Percentiles rank a stretch among this genome's conserved stretches.
Evolutionary conservation across 2,888 invertebrate species (phyloP).

Genomic region (Ariolimax columbianus): DNA sequence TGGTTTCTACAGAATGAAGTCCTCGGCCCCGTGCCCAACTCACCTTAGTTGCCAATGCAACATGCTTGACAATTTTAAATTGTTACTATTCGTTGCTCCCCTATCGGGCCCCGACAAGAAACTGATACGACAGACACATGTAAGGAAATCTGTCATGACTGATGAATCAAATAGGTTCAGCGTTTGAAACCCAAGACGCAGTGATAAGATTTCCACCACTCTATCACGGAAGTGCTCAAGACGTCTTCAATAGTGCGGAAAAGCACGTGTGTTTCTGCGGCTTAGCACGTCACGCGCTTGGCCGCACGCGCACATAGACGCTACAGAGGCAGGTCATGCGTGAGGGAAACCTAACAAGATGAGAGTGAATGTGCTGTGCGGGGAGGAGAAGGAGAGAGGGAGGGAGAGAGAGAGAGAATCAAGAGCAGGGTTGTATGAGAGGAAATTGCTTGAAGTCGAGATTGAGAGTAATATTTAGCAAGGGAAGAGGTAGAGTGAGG

Average conservation of each 20-base stretch:
- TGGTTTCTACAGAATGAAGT: no score
- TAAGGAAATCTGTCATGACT: no score
- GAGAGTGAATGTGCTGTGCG: conserved; percentile 3
- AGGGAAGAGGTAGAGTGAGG: neutral
- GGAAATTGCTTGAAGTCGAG: neutral
- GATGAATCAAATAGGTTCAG: no score
- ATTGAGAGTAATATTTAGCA: neutral
- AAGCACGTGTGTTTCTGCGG: conserved; percentile 19
- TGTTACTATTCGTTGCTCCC: no score
- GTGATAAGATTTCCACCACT: neutral
- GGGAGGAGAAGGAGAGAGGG: neutral
- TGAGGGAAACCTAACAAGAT: conserved; percentile 24
- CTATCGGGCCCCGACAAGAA: no score
- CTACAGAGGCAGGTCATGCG: conserved; percentile 24
- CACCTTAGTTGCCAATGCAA: no score
- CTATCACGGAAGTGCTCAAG: neutral
- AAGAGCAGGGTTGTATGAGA: neutral
- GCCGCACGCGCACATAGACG: conserved; percentile 10
- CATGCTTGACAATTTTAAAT: no score
- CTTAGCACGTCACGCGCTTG: conserved; percentile 22
- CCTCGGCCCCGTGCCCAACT: no score
- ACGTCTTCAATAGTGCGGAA: conserved; percentile 12
- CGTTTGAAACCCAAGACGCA: no score
- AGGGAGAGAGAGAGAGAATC: neutral
- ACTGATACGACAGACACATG: no score